These are phyloP conservation scores for Lepidurus packardi DNA, from an alignment of 1,140 invertebrate species.

Conservation along the genomic window DNA sequence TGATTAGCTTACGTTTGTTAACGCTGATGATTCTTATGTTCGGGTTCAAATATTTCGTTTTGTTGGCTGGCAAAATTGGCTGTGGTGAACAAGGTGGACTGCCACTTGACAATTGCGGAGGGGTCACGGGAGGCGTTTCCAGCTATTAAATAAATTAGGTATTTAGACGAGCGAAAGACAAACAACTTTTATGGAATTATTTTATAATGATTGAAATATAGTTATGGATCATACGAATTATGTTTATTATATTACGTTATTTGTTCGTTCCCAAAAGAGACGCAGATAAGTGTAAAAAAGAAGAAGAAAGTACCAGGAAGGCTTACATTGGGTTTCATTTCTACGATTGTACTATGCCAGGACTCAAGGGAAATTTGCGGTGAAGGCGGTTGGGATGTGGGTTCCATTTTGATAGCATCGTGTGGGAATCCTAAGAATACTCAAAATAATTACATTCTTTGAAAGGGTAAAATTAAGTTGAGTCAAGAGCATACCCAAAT, in stretches of 20 bases:
- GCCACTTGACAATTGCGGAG: slow-evolving; percentile 40
- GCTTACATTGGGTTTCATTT: slow-evolving; percentile 1
- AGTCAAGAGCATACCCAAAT: neutral
- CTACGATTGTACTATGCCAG: neutral
- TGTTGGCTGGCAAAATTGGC: slow-evolving; percentile 39
- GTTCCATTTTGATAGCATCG: neutral
- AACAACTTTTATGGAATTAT: too few relatives aligned
- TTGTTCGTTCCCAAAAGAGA: too few relatives aligned
- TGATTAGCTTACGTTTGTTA: neutral
- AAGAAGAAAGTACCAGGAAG: neutral
- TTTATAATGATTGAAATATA: too few relatives aligned
- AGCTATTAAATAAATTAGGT: slow-evolving; percentile 28
- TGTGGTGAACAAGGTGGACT: slow-evolving; percentile 35
- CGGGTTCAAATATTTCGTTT: slow-evolving; percentile 35
- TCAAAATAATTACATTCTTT: neutral
- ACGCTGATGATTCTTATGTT: neutral
- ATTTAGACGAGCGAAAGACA: too few relatives aligned
- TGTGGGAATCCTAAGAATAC: neutral
- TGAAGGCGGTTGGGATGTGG: neutral
- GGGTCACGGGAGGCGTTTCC: slow-evolving; percentile 45
- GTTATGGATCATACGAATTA: too few relatives aligned
- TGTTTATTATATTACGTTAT: too few relatives aligned
- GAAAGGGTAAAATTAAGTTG: neutral
- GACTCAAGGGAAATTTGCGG: neutral
- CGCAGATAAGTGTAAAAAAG: too few relatives aligned